Evolutionary conservation across 2,113 vertebrate species (phyloP).

Genomic region (Centropus bengalensis): DNA sequence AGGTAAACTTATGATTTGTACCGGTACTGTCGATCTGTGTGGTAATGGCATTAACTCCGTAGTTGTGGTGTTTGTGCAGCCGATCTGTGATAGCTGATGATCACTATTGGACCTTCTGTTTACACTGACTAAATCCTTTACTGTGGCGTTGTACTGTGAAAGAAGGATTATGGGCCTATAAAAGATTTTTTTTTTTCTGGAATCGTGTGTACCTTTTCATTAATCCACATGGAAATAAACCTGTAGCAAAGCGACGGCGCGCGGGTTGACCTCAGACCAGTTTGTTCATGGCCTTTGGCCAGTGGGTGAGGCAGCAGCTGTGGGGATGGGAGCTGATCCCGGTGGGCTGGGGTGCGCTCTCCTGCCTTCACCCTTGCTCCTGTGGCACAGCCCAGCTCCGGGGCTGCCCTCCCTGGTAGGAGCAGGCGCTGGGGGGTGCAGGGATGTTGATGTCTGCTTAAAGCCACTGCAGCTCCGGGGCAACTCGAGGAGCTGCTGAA

Average conservation of each 20-base stretch:
- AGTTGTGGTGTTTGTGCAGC: conserved; percentile 63
- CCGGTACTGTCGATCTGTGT: conserved; percentile 34
- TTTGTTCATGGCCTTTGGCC: background rate
- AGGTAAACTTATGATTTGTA: conserved; percentile 50
- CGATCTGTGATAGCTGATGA: conserved; percentile 64
- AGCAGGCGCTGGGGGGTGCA: rapidly evolving
- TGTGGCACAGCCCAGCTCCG: background rate
- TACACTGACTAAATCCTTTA: conserved; percentile 67
- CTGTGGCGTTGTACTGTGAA: conserved; percentile 57
- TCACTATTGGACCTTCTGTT: conserved; percentile 62
- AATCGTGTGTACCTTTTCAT: conserved; percentile 45
- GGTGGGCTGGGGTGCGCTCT: rapidly evolving
- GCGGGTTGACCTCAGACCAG: background rate
- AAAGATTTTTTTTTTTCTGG: background rate
- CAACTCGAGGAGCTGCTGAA: background rate
- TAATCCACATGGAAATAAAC: conserved; percentile 42
- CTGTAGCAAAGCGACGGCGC: background rate
- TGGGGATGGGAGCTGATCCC: background rate
- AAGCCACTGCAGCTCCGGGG: background rate
- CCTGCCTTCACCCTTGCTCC: background rate
- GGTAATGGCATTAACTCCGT: conserved; percentile 43
- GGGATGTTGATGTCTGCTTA: background rate
- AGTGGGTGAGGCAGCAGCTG: background rate
- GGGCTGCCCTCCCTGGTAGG: background rate
- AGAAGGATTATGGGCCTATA: conserved; percentile 57